These are phyloP conservation scores for Pluvianellus socialis DNA, from an alignment of 2,113 vertebrate genomes.

Conservation along the genomic window DNA sequence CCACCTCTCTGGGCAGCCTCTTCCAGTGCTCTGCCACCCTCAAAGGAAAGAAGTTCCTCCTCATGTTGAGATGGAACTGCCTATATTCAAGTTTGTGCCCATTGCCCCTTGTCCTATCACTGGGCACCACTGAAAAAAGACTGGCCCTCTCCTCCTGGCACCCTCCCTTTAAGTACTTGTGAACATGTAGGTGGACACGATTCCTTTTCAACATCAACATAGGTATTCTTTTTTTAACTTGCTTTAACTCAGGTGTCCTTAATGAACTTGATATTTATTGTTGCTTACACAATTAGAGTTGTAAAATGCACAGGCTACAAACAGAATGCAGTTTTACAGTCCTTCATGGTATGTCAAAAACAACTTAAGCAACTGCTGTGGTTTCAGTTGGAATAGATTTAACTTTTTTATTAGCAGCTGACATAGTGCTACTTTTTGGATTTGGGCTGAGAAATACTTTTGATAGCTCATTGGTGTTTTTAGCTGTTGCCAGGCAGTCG, in stretches of 20 bases:
- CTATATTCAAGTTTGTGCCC: no score
- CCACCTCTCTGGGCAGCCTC: no score
- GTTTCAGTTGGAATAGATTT: background rate
- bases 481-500: background rate
- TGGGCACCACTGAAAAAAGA: no score
- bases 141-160: no score
- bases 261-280: background rate
- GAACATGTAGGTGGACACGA: background rate
- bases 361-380: background rate
- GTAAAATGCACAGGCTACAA: background rate
- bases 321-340: background rate
- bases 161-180: no score
- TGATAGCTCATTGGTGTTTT: background rate
- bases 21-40: no score
- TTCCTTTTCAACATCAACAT: background rate
- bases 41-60: no score
- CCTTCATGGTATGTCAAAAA: background rate
- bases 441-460: background rate
- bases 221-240: background rate
- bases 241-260: background rate
- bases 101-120: no score
- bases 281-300: background rate
- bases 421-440: background rate
- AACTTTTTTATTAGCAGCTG: background rate
- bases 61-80: no score